A percentile compares a stretch with the other conserved stretches of the same genome.
Conservation (phyloP, 2,113 vertebrate species). For the Taxidea taxus region DNA sequence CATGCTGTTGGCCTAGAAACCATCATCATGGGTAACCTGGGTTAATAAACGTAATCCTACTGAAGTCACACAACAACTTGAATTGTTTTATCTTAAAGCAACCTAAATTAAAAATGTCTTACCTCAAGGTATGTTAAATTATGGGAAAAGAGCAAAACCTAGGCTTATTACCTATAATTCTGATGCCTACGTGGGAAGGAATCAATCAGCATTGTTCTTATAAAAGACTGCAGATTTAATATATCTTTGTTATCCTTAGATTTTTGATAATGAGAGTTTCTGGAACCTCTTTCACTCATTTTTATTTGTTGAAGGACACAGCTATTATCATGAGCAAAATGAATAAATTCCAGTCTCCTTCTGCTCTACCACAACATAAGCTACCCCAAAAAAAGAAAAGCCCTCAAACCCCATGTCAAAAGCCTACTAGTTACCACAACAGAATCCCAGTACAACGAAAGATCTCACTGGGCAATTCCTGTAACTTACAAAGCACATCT, state of each 20-base stretch:
- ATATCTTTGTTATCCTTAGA: neutral
- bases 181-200: neutral
- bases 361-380: neutral
- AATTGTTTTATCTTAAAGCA: neutral
- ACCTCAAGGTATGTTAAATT: neutral
- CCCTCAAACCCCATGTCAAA: neutral
- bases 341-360: neutral
- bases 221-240: neutral
- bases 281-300: neutral
- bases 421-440: neutral
- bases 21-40: conserved; percentile 45
- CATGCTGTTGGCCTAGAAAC: conserved; percentile 60
- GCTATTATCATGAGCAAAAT: neutral
- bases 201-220: neutral
- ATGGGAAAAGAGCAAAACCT: neutral
- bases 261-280: neutral
- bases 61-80: conserved; percentile 26
- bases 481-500: neutral
- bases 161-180: neutral
- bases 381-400: neutral
- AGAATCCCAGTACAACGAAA: neutral
- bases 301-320: neutral
- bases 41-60: conserved; percentile 44
- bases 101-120: neutral
- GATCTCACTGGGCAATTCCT: neutral